Conservation (phyloP, 2,113 vertebrate species). For the Odontophorus gujanensis region DNA sequence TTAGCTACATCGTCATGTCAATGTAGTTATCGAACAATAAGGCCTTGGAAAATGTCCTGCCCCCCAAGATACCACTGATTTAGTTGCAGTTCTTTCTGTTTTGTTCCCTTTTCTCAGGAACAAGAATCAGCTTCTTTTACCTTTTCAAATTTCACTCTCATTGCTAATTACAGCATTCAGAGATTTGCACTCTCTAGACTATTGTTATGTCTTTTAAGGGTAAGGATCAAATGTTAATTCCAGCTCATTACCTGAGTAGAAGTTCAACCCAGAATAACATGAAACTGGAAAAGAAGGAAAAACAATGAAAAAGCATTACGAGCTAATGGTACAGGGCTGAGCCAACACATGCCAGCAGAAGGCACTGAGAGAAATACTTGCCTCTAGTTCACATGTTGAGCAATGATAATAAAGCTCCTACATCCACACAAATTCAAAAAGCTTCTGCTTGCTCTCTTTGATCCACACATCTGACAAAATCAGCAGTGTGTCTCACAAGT, state of each 20-base stretch:
- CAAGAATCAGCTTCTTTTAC: not conserved
- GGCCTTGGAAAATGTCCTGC: not conserved
- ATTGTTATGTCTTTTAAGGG: not conserved
- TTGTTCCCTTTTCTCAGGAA: not conserved
- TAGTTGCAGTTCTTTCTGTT: not conserved
- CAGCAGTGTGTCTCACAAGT: not conserved
- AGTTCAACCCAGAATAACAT: not conserved
- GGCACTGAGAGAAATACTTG: not conserved
- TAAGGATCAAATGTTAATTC: not conserved
- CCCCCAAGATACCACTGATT: not conserved
- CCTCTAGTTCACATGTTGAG: not conserved
- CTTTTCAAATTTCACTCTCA: not conserved
- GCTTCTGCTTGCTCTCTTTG: not conserved
- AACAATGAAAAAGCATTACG: not conserved
- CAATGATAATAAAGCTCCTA: not conserved
- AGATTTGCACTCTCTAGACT: not conserved
- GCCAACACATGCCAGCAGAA: not conserved
- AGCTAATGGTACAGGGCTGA: not conserved
- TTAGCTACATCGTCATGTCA: not conserved
- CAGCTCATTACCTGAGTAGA: not conserved
- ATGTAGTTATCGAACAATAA: slow-evolving; percentile 5
- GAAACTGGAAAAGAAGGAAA: not conserved
- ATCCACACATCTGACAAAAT: not conserved
- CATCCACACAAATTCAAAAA: not conserved
- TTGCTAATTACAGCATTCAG: slow-evolving; percentile 11